Base-by-base conservation (phyloP, 2,797 vertebrate genomes). In the Scleropages formosus region DNA sequence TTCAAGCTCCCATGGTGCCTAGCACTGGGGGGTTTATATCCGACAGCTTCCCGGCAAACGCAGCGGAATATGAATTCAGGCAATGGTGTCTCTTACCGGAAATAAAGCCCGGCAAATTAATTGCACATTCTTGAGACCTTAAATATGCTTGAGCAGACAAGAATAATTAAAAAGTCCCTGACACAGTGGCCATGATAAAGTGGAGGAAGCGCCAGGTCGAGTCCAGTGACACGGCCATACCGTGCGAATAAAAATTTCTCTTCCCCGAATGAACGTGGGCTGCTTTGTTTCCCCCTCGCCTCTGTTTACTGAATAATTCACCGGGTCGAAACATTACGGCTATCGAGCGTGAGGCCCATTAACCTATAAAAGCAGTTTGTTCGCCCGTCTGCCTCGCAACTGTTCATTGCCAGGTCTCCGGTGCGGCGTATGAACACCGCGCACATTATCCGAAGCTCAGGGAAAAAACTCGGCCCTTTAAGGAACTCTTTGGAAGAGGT, bases 131-230 rank as follows among this genome's bases (percentile, higher is more conserved):
- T 15, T 70, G 56, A 51, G 16, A 59, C 69, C 60, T 66, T 78
- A 73, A 72, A 72, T 67, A 67, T 69, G 49, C 73, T 77, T 62
- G 74, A 69, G 64, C 24, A 18, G 78, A 75, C 61, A n/a, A 26
- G 71, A 68, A 63, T 79, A 82, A 82, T 79, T 82, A 76, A 84
- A 60, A 18, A 77, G 73, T 47, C 58, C 63, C n/a, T 77, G 70
- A 77, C 75, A 77, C 31, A 26, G 44, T 46, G 22, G 7, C 60
- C 71, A 76, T 80, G 76, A 81, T 11, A 53, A 71, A 72, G n/a
- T 53, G 71, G 74, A 81, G 79, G 68, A 81, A 83, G 76, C 56
- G 62, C 22, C 31, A 13, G 20, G 66, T 59, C 20, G 0, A 4
- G 20, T 67, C 74, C 62, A 56, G 24, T 74, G 66, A 76, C 44